Evolutionary conservation across 2,797 vertebrate species (phyloP), one percentile per base, ranked within the genome.

Genomic region (Eulemur coronatus): DNA sequence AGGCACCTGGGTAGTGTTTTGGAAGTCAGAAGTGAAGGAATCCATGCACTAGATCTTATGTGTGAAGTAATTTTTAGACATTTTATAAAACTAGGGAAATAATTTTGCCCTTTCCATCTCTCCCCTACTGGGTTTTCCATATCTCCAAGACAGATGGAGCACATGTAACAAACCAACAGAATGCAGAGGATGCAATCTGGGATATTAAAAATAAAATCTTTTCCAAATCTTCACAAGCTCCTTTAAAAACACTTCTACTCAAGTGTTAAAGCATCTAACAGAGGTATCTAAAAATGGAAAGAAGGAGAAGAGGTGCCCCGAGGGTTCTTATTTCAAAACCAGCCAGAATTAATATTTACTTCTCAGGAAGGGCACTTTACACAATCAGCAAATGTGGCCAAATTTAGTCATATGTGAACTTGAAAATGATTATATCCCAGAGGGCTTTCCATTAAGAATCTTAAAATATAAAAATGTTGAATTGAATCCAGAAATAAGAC

Each of bases 201-300:
- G 94, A 87, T 96, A 97, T 95, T 96, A 95, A 97, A 98, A 97
- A 97, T 97, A 96, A 98, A 94, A 97, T 94, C 97, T 82, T 91
- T 95, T 97, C 97, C 97, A 97, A 96, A 94, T 96, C 93, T 96
- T 97, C 93, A 90, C 72, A 59, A 80, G 70, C 59, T 96, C 95
- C 90, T 96, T 96, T 84, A 67, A 93, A 96, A 98, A 96, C 94
- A 93, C 94, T 97, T 96, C 75, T 69, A 91, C 43, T 67, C 84
- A 59, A 96, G 97, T 88, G 96, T 87, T 94, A 97, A 89, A 55
- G 89, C 93, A 86, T 94, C 84, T 59, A 91, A 50, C 93, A 84
- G 94, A 84, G 59, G 84, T 50, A 50, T 87, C 97, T 97, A 97
- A 96, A 98, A 96, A 97, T 88, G 97, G 95, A 96, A 97, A 78